Conservation (phyloP, 2,888 invertebrate genomes). For the Cylindroiulus punctatus region DNA sequence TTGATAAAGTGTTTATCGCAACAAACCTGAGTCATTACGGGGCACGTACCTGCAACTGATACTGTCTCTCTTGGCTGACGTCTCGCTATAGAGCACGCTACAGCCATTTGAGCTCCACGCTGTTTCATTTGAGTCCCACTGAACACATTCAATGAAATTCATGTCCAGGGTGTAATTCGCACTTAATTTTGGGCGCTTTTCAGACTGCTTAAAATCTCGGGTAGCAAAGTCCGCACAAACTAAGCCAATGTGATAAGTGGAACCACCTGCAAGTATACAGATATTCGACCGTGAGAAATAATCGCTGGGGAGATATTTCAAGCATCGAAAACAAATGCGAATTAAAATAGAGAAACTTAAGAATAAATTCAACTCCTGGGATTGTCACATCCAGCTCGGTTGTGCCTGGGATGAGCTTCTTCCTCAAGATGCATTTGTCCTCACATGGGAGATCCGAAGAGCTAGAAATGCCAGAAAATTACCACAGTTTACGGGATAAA, state of each 20-base stretch:
- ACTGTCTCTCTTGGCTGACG: background rate
- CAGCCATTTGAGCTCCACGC: constrained; percentile 4
- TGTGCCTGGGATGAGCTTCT: background rate
- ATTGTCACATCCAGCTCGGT: background rate
- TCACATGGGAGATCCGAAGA: background rate
- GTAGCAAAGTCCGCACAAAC: background rate
- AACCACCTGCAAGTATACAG: background rate
- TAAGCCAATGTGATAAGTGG: background rate
- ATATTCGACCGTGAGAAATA: background rate
- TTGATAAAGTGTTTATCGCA: too few species aligned
- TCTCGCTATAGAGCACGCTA: background rate
- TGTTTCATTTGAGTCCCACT: constrained; percentile 12
- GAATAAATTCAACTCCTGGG: background rate
- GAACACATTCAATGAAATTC: constrained; percentile 47
- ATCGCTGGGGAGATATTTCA: background rate
- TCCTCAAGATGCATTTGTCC: constrained; percentile 39
- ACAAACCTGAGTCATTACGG: too few species aligned
- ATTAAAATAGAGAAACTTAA: constrained; percentile 5
- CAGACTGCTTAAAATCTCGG: background rate
- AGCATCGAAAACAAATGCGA: background rate
- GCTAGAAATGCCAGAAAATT: background rate
- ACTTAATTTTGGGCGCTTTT: background rate
- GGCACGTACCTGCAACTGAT: constrained; percentile 31
- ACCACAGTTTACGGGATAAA: background rate
- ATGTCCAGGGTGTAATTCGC: background rate